Base-by-base conservation (phyloP, 2,888 invertebrate species). In the Macrosoma leucophasiata region DNA sequence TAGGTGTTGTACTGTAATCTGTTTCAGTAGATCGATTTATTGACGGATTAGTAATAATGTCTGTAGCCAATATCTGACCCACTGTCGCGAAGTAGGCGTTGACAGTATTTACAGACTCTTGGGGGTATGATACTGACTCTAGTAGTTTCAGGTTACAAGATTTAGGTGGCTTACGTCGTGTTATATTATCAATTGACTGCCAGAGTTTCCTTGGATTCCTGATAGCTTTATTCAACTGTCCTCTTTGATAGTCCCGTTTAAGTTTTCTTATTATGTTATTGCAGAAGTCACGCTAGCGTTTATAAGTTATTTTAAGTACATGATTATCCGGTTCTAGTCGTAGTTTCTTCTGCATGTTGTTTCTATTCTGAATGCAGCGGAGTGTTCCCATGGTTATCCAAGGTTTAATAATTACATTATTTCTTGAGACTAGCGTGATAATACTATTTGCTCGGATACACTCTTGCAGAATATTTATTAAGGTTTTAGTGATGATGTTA, bases 281-380 rank as follows among this genome's bases (percentile, higher is more conserved):
- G 10, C 38, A 38, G 7, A 20, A 33, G 14, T 38, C 26, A 3
- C 37, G 13, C 12, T 24, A 37, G 8, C 37, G 15, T 26, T 27
- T 36, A 18, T 30, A 36, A 7, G 31, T 38, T 11, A 17, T 29
- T 29, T 29, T 32, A 27, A 33, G 12, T 31, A n/a, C n/a, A n/a
- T n/a, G n/a, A n/a, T n/a, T n/a, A n/a, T n/a, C n/a, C n/a, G n/a
- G n/a, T n/a, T 20, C 10, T 8, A 6, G 17, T n/a, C 14, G 26
- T 9, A 36, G 9, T 11, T 31, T 32, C n/a, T 18, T 9, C 7
- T 28, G 28, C 32, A 36, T 18, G 14, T 18, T 12, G 21, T 36
- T 31, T 6, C 33, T 13, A 3, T 18, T 14, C 4, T 10, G 11
- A 10, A 33, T 33, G 12, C 33, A 33, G 7, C 20, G 11, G 9